Evolutionary conservation across 2,797 vertebrate genomes (phyloP), one percentile per base, ranked within the genome.

Genomic region (Esox lucius): DNA sequence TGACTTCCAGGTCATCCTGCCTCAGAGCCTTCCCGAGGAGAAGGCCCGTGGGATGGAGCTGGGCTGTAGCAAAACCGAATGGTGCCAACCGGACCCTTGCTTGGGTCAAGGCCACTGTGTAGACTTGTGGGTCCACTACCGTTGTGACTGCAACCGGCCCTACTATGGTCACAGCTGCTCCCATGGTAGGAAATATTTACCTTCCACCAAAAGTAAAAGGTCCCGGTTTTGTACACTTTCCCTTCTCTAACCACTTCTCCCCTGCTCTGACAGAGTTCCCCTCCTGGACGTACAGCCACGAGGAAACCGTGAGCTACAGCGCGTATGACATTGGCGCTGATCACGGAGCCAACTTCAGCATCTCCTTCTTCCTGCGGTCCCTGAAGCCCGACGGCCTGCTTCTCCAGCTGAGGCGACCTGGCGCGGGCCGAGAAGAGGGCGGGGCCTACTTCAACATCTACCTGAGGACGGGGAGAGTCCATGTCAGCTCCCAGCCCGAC

Each of bases 61-160:
- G 67, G 97, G 96, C 67, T 99, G 97, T 26, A 87, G 84, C 46
- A 95, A 92, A 77, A 95, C 77, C 0, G 95, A 97, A 48, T 96
- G 95, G 94, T 99, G 97, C 74, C 71, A 87, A 1, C 84, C 91
- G 1, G 89, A 92, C 66, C 95, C 96, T 49, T 99, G 97, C 83
- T 75, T 72, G 17, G 91, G 94, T 0, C 88, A 91, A 0, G 97
- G 96, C 31, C 81, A 26, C 19, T 99, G 97, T 0, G 80, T 95
- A 61, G 97, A 99, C 84, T 92, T 96, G n/a, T 99, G 97, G 97
- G 94, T 91, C 65, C 90, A 87, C 83, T 96, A 94, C 80, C 88
- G 13, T 11, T 99, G 97, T 0, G 87, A 94, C 87, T 99, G 97
- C 71, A 72, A 88, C 13, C 93, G 96, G 73, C 97, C 97, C 1